These are phyloP conservation scores for Papilio xuthus DNA, from an alignment of 1,140 invertebrate species.

Conservation along the genomic window DNA sequence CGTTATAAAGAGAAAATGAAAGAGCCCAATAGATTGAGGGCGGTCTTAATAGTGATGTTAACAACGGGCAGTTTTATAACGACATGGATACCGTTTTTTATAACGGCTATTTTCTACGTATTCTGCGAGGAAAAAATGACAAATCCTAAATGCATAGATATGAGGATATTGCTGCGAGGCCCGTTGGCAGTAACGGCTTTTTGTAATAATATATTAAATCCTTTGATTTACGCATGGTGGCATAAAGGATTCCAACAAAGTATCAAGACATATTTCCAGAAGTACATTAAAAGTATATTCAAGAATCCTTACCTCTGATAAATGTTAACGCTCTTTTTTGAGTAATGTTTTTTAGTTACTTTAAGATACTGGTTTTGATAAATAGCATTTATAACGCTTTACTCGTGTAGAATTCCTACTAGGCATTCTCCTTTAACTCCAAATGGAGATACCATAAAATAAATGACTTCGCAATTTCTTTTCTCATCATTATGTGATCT, in stretches of 20 bases:
- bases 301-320: constrained; percentile 40
- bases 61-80: constrained; percentile 81
- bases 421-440: background rate
- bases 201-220: constrained; percentile 86
- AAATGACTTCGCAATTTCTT: background rate
- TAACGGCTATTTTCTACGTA: constrained; percentile 78
- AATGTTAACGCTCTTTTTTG: background rate
- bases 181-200: constrained; percentile 83
- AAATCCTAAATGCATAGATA: constrained; percentile 71
- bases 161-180: constrained; percentile 77
- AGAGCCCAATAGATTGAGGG: constrained; percentile 81
- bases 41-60: constrained; percentile 82
- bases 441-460: background rate
- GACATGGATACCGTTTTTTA: constrained; percentile 76
- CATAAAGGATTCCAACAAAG: constrained; percentile 83
- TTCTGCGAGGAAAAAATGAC: constrained; percentile 74
- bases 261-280: constrained; percentile 54
- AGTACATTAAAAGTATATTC: constrained; percentile 48
- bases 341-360: background rate
- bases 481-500: background rate
- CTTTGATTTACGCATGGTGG: constrained; percentile 88
- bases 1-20: constrained; percentile 49
- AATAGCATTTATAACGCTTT: background rate
- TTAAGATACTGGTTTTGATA: background rate
- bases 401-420: background rate